phyloP scores from a whole-genome alignment of 2,888 invertebrate species.

The Melanophora roralis region DNA sequence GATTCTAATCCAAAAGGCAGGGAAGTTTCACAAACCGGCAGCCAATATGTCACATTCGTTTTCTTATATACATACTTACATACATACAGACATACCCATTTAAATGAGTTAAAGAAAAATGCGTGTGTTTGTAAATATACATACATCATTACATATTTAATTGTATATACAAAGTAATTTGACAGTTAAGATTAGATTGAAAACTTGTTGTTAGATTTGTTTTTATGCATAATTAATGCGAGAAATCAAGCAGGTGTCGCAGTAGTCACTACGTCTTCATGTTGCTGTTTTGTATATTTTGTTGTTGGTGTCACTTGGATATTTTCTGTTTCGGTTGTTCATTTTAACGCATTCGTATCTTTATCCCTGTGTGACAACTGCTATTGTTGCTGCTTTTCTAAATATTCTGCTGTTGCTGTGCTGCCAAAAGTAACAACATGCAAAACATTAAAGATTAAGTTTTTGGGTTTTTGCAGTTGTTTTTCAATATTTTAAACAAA shows the following conservation, averaged over 20 bases:
- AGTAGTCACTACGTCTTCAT: conserved; percentile 3
- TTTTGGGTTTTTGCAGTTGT: conserved; percentile 50
- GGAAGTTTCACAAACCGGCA: too few species aligned
- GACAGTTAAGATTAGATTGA: conserved; percentile 66
- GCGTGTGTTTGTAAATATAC: neutral
- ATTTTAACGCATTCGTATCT: neutral
- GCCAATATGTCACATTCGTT: too few species aligned
- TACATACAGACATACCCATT: too few species aligned
- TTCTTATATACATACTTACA: too few species aligned
- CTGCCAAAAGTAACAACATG: conserved; percentile 46
- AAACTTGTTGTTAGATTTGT: conserved; percentile 68
- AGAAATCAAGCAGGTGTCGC: conserved; percentile 72
- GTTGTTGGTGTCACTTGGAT: conserved; percentile 29
- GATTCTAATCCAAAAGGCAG: too few species aligned
- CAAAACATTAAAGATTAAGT: conserved; percentile 73
- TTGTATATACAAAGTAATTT: conserved; percentile 42
- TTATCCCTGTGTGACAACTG: conserved; percentile 61
- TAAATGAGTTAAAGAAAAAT: neutral
- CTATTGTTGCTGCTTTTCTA: conserved; percentile 64
- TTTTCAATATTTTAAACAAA: conserved; percentile 21
- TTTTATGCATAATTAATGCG: conserved; percentile 74
- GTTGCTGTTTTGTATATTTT: neutral
- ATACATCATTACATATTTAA: neutral
- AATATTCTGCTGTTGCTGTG: conserved; percentile 15
- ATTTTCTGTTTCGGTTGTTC: conserved; percentile 24